Base-by-base conservation (phyloP, 2,113 vertebrate species). In the Eclectus roratus region DNA sequence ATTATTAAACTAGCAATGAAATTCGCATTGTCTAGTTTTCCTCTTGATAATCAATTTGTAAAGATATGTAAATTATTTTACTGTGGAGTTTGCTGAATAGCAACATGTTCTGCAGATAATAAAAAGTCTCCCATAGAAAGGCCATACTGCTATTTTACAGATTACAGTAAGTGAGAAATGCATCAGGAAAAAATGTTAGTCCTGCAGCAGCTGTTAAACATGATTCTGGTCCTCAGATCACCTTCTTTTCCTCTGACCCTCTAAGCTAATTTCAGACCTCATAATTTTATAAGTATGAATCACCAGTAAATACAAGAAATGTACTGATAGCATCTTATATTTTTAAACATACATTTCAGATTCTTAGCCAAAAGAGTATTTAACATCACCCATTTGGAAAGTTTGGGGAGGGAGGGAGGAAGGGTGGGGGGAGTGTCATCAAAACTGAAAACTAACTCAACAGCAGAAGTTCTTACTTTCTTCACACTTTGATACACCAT, bases 401-500 rank as follows among this genome's bases (percentile, higher is more conserved):
- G 10, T 24, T 9, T 21, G 19, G 55, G 53, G 31, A 55, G 17
- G 52, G 52, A 55, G 31, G 55, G 31, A 33, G 31, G 55, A 58
- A 19, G 17, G 29, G 17, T 16, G 27, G 6, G 9, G 13, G 10
- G 14, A 10, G 9, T n/a, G 17, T 43, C 15, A 92, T 79, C 20
- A 82, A 65, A 93, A 89, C 20, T 1, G 21, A 80, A 92, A 91
- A 17, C 14, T 52, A 82, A 79, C 49, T 81, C 46, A 56, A 13
- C 41, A 64, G 25, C 23, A 28, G 4, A 89, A 73, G 21, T 64
- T 85, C 83, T 81, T 73, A 78, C 27, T 87, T 96, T 91, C 82
- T 89, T 94, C 64, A 89, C 74, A 61, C 60, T 95, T 89, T 3
- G 31, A 93, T 95, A 96, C 50, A 86, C 58, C 71, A 95, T 91